A percentile compares a stretch with the other conserved stretches of the same genome.
Evolutionary conservation across 2,113 vertebrate genomes (phyloP).

Genomic region (Baryphthengus martii): DNA sequence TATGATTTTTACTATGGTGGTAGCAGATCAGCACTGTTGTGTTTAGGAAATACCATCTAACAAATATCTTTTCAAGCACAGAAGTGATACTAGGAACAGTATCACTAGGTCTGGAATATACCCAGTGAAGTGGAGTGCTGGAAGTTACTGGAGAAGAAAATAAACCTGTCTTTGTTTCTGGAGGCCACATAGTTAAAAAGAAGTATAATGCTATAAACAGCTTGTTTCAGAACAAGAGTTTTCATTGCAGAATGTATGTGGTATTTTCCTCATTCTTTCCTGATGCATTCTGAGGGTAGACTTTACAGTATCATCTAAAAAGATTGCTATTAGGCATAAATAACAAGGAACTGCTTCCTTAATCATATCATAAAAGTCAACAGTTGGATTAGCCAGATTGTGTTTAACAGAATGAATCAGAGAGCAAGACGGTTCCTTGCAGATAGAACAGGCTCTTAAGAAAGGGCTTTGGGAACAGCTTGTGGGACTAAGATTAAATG

Average conservation of each 20-base stretch:
- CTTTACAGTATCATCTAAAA: slow-evolving; percentile 1
- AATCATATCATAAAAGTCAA: not conserved
- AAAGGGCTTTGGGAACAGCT: slow-evolving; percentile 1
- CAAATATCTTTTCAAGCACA: not conserved
- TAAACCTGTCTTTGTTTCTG: not conserved
- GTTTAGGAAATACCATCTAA: not conserved
- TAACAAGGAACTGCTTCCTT: slow-evolving; percentile 2
- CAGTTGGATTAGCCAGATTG: slow-evolving; percentile 2
- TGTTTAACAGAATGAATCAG: slow-evolving; percentile 35
- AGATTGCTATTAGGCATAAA: not conserved
- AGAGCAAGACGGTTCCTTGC: not conserved
- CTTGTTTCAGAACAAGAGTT: slow-evolving; percentile 7
- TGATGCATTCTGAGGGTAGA: slow-evolving; percentile 1
- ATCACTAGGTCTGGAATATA: not conserved
- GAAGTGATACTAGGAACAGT: not conserved
- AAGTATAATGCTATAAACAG: not conserved
- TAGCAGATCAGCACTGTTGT: not conserved
- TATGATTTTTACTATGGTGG: not conserved
- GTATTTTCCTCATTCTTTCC: not conserved
- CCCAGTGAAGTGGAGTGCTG: not conserved
- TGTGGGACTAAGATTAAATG: slow-evolving; percentile 8
- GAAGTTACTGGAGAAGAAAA: not conserved
- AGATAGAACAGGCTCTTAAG: not conserved
- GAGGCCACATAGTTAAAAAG: not conserved
- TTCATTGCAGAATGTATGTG: not conserved